A percentile compares a stretch with the other conserved stretches of the same genome.
Conservation (phyloP, 1,140 invertebrate species). For the Plectrocnemia conspersa region DNA sequence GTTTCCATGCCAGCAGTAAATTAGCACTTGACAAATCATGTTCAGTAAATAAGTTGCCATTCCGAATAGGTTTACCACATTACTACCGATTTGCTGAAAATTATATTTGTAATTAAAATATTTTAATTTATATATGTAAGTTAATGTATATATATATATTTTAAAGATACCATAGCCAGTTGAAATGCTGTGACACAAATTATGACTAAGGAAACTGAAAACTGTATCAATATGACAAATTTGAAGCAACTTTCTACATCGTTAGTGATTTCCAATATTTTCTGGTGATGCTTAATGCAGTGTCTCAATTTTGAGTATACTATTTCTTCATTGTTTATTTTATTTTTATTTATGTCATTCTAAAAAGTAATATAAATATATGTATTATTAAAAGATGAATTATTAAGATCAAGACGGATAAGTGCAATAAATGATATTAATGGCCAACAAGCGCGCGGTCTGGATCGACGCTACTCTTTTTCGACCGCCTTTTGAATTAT, state of each 20-base stretch:
- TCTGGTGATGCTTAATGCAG: slow-evolving; percentile 42
- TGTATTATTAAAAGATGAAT: no score
- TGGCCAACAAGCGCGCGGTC: no score
- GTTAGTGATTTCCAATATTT: slow-evolving; percentile 38
- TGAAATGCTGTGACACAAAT: slow-evolving; percentile 53
- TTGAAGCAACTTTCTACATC: slow-evolving; percentile 48
- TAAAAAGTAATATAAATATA: not conserved
- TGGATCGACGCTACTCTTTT: no score
- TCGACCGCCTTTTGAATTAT: no score
- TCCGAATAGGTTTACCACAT: slow-evolving; percentile 42
- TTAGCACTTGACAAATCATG: slow-evolving; percentile 53
- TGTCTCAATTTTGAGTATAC: slow-evolving; percentile 7
- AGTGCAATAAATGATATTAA: no score
- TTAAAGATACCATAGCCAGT: slow-evolving; percentile 42
- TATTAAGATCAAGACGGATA: no score
- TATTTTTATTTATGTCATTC: not conserved
- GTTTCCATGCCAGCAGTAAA: slow-evolving; percentile 54
- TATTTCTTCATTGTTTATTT: slow-evolving; percentile 5
- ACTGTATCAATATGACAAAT: slow-evolving; percentile 46
- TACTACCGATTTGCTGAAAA: slow-evolving; percentile 41
- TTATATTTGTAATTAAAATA: slow-evolving; percentile 27
- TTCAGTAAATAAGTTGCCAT: slow-evolving; percentile 47
- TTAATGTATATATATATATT: not conserved
- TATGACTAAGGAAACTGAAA: slow-evolving; percentile 50
- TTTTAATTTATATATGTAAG: slow-evolving; percentile 22